Percentiles rank a stretch among this genome's conserved stretches.
These are phyloP conservation scores for Sebastes elongatus DNA, from an alignment of 2,797 vertebrate genomes.

Conservation along the genomic window DNA sequence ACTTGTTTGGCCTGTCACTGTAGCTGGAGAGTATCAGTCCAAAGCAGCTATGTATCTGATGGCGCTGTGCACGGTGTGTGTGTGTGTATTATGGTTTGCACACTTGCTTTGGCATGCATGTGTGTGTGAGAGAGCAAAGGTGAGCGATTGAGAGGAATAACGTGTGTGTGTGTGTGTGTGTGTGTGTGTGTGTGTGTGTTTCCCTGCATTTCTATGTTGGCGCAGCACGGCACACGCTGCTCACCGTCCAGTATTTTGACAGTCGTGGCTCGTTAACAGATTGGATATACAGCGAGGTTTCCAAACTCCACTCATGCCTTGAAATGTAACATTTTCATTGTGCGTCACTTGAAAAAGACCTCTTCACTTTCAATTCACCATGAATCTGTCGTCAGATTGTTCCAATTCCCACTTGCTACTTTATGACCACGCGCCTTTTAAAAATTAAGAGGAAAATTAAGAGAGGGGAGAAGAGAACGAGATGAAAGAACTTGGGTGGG, in stretches of 20 bases:
- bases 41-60: slow-evolving; percentile 56
- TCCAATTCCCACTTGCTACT: slow-evolving; percentile 55
- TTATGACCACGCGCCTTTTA: slow-evolving; percentile 42
- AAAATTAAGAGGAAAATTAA: slow-evolving; percentile 58
- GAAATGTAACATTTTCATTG: slow-evolving; percentile 62
- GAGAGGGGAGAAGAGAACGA: slow-evolving; percentile 17
- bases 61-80: slow-evolving; percentile 4
- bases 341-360: slow-evolving; percentile 60
- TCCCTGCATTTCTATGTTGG: slow-evolving; percentile 36
- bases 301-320: slow-evolving; percentile 45
- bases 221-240: slow-evolving; percentile 8
- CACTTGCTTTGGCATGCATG: slow-evolving; percentile 20
- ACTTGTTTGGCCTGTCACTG: slow-evolving; percentile 80
- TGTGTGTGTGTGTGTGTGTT: slow-evolving; percentile 4
- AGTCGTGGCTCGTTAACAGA: slow-evolving; percentile 60
- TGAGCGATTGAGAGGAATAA: slow-evolving; percentile 12
- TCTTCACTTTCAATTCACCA: slow-evolving; percentile 56
- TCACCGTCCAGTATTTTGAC: slow-evolving; percentile 59
- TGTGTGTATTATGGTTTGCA: slow-evolving; percentile 8
- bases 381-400: slow-evolving; percentile 70
- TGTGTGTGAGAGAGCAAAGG: slow-evolving; percentile 28
- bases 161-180: neutral
- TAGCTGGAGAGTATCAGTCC: slow-evolving; percentile 66
- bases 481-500: slow-evolving; percentile 58
- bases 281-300: slow-evolving; percentile 52